Conservation (phyloP, 1,140 invertebrate species). For the Drosophila busckii region DNA sequence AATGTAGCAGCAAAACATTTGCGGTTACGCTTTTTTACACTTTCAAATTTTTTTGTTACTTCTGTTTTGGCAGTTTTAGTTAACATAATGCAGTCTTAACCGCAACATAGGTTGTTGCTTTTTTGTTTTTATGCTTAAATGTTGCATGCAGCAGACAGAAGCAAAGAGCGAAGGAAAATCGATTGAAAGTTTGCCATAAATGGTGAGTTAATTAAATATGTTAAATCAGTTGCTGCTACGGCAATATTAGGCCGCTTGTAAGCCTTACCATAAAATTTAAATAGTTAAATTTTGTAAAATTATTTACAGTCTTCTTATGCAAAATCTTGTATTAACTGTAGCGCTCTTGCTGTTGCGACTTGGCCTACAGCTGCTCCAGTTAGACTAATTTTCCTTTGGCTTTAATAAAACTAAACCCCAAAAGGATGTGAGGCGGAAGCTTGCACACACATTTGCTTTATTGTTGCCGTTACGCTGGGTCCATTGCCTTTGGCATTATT, state of each 20-base stretch:
- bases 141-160: conserved; percentile 38
- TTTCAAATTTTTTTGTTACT: conserved; percentile 15
- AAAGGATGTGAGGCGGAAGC: conserved; percentile 69
- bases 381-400: conserved; percentile 50
- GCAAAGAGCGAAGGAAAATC: conserved; percentile 26
- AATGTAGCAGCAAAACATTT: conserved; percentile 51
- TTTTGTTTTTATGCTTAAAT: conserved; percentile 10
- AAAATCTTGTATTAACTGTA: too few species aligned
- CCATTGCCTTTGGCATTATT: conserved; percentile 35
- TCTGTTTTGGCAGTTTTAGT: conserved; percentile 24
- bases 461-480: conserved; percentile 34
- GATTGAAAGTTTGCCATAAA: conserved; percentile 45
- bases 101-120: conserved; percentile 46
- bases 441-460: conserved; percentile 26
- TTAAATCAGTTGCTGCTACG: too few species aligned
- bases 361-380: conserved; percentile 18
- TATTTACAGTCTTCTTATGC: too few species aligned
- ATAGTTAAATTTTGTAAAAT: too few species aligned
- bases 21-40: conserved; percentile 49
- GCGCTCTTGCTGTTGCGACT: conserved; percentile 16
- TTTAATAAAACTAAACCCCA: conserved; percentile 38
- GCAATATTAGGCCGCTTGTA: too few species aligned
- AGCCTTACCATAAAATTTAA: too few species aligned
- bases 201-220: conserved; percentile 60
- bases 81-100: conserved; percentile 46